Evolutionary conservation across 2,797 vertebrate genomes (phyloP).

Genomic region (Columba guinea): DNA sequence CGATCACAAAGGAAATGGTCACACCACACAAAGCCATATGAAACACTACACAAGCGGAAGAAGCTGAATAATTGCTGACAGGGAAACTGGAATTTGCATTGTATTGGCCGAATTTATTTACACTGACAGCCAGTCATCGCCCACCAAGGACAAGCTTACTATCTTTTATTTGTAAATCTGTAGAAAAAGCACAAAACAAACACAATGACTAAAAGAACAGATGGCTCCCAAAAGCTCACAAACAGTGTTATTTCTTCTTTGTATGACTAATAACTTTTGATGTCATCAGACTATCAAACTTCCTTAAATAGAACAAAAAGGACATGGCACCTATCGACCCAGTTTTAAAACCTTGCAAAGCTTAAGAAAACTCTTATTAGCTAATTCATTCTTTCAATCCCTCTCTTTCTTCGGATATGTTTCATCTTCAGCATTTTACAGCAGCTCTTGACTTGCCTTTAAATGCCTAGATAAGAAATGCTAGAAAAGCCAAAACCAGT

Average conservation of each 20-base stretch:
- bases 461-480: neutral
- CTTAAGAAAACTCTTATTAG: neutral
- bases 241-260: neutral
- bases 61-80: neutral
- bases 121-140: neutral
- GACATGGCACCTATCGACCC: neutral
- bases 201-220: neutral
- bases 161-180: neutral
- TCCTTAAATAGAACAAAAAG: neutral
- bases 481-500: neutral
- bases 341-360: neutral
- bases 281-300: neutral
- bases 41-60: neutral
- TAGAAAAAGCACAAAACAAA: neutral
- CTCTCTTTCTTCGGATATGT: neutral
- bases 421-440: neutral
- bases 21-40: neutral
- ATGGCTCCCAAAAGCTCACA: accelerated
- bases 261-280: neutral
- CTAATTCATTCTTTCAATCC: neutral
- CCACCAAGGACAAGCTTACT: neutral
- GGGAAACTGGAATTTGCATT: neutral
- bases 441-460: neutral
- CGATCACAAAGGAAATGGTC: neutral
- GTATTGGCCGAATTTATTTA: neutral